phyloP scores from a whole-genome alignment of 2,888 invertebrate species.

The Lutraria lutraria region DNA sequence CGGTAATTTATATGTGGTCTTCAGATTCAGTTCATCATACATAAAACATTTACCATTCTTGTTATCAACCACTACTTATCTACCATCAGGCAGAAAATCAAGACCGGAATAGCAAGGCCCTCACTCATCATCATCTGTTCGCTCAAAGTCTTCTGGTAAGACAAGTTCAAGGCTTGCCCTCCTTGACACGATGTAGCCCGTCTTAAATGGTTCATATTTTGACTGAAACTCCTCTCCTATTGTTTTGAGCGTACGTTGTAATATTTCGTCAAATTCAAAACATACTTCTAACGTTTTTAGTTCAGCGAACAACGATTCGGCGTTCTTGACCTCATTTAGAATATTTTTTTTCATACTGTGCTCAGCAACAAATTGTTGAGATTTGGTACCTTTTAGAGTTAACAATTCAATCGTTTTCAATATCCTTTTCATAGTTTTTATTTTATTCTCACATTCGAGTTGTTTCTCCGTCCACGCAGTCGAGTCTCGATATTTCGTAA shows the following conservation, averaged over 20 bases:
- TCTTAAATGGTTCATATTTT: neutral
- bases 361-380: neutral
- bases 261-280: too few species aligned
- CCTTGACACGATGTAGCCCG: neutral
- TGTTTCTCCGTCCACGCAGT: neutral
- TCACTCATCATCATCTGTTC: neutral
- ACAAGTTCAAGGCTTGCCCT: neutral
- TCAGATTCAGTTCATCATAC: neutral
- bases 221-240: too few species aligned
- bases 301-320: neutral
- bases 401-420: neutral
- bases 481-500: neutral
- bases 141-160: neutral
- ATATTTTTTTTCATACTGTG: neutral
- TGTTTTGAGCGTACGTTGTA: too few species aligned
- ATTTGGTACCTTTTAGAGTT: neutral
- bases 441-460: neutral
- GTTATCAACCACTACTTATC: neutral
- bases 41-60: conserved; percentile 26
- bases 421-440: neutral
- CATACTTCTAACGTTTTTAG: too few species aligned
- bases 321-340: neutral
- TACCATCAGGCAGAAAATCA: conserved; percentile 16
- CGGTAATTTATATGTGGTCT: conserved; percentile 20
- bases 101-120: conserved; percentile 19